Conservation (phyloP, 1,140 invertebrate genomes). For the Drosophila tani region DNA sequence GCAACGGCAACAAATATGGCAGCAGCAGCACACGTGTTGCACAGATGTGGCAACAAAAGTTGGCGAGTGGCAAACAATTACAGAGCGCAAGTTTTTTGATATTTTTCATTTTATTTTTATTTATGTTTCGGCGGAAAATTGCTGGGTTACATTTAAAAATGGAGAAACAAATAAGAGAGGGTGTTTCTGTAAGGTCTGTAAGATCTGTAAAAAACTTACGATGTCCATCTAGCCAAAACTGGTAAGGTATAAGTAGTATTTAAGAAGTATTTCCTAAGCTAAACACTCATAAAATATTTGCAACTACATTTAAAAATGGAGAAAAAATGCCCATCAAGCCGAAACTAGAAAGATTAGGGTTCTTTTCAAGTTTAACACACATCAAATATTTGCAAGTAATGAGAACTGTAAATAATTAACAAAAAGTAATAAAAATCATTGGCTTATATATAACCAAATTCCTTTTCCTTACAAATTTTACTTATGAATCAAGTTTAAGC, state of each 20-base stretch:
- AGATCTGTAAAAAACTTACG: not conserved
- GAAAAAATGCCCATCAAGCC: too few species aligned
- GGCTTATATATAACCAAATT: too few species aligned
- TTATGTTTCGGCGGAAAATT: not conserved
- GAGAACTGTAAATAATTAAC: too few species aligned
- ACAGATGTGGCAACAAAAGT: constrained; percentile 44
- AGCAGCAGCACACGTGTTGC: constrained; percentile 43
- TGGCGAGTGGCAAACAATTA: constrained; percentile 45
- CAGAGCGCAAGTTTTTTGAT: constrained; percentile 2
- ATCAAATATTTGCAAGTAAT: not conserved
- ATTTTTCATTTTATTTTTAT: not conserved
- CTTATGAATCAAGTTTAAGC: not conserved
- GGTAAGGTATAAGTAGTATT: not conserved
- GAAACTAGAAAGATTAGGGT: too few species aligned
- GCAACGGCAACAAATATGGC: constrained; percentile 12
- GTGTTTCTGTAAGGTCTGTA: not conserved
- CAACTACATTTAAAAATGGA: too few species aligned
- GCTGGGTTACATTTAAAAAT: constrained; percentile 1
- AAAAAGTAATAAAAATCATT: too few species aligned
- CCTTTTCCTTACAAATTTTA: not conserved
- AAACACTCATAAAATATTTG: not conserved
- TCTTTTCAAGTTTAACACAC: not conserved
- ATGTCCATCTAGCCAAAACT: too few species aligned
- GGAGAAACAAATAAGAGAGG: too few species aligned
- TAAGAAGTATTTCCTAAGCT: not conserved